Evolutionary conservation across 2,797 vertebrate genomes (phyloP).

Genomic region (Poecilia gillii): DNA sequence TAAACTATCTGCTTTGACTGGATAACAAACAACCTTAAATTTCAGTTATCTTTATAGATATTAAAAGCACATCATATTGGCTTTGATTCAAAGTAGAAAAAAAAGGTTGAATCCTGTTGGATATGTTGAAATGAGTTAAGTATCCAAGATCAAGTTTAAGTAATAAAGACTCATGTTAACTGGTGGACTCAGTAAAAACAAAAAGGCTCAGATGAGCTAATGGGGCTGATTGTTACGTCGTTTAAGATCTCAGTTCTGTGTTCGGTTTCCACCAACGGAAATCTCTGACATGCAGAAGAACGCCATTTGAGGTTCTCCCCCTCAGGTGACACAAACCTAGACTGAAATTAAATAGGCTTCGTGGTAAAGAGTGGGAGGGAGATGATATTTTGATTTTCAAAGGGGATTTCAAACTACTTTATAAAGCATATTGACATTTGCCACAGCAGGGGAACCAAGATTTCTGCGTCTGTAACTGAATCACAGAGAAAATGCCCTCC

Average conservation of each 20-base stretch:
- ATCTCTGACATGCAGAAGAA: neutral
- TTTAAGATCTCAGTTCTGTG: slow-evolving; percentile 49
- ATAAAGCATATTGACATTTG: slow-evolving; percentile 10
- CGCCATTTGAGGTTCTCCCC: neutral
- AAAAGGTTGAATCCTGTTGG: neutral
- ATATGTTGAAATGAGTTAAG: neutral
- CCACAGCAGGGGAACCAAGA: slow-evolving; percentile 30
- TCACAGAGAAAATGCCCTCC: neutral
- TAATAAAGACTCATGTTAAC: slow-evolving; percentile 5
- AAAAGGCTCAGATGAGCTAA: slow-evolving; percentile 3
- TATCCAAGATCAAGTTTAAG: neutral
- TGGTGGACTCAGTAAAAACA: slow-evolving; percentile 3
- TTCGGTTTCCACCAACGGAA: slow-evolving; percentile 41
- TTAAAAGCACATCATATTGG: neutral
- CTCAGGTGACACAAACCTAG: slow-evolving; percentile 2
- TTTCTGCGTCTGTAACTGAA: slow-evolving; percentile 1
- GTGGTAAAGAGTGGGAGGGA: slow-evolving; percentile 22
- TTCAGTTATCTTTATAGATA: neutral
- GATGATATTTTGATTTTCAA: slow-evolving; percentile 17
- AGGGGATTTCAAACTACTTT: slow-evolving; percentile 18
- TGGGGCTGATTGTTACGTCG: slow-evolving; percentile 8
- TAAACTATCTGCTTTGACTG: neutral
- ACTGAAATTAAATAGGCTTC: slow-evolving; percentile 10
- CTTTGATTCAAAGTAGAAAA: slow-evolving; percentile 2
- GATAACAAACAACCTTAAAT: neutral